Evolutionary conservation across 2,888 invertebrate genomes (phyloP).

Genomic region (Matsumyia berberina): DNA sequence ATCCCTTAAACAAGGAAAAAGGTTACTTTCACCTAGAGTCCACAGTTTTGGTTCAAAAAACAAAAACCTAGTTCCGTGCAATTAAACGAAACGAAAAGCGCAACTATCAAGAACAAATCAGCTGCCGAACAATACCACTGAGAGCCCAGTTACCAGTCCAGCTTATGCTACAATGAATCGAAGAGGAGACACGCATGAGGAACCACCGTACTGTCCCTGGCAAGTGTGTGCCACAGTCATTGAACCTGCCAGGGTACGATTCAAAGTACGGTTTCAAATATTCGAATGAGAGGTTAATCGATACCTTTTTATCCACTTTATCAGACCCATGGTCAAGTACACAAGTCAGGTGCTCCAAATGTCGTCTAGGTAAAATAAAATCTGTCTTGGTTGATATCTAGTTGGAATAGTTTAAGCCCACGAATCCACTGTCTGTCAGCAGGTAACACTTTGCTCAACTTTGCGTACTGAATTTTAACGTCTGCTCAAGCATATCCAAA

Average conservation of each 20-base stretch:
- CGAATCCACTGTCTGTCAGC: slow-evolving; percentile 46
- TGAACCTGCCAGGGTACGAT: slow-evolving; percentile 62
- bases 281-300: slow-evolving; percentile 9
- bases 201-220: slow-evolving; percentile 54
- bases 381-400: slow-evolving; percentile 5
- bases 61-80: background rate
- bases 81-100: slow-evolving; percentile 55
- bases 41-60: slow-evolving; percentile 15
- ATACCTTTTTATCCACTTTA: slow-evolving; percentile 74
- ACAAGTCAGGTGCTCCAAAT: slow-evolving; percentile 52
- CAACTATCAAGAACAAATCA: slow-evolving; percentile 55
- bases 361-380: slow-evolving; percentile 18
- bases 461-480: slow-evolving; percentile 44
- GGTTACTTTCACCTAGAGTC: background rate
- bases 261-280: slow-evolving; percentile 42
- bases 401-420: slow-evolving; percentile 33
- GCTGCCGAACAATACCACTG: slow-evolving; percentile 40
- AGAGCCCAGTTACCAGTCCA: slow-evolving; percentile 38
- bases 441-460: slow-evolving; percentile 57
- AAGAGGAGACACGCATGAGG: slow-evolving; percentile 72
- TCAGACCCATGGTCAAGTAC: slow-evolving; percentile 60
- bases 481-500: slow-evolving; percentile 51
- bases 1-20: background rate
- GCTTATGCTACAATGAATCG: slow-evolving; percentile 49
- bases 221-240: slow-evolving; percentile 59